Evolutionary conservation across 2,113 vertebrate species (phyloP).

Genomic region (Pitta sordida): DNA sequence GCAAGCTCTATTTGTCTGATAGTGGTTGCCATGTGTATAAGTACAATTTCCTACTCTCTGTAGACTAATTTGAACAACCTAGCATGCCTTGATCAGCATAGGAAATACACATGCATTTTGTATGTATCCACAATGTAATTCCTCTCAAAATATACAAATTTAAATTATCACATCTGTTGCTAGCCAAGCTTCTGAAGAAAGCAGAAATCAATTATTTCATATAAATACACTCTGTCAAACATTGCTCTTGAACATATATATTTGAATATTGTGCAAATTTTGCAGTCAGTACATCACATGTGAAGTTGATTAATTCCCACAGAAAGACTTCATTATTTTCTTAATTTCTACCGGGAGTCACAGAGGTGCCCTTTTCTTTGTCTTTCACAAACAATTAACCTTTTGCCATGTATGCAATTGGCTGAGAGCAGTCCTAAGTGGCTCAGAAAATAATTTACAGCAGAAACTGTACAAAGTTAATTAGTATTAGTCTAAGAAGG

Average conservation of each 20-base stretch:
- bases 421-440: conserved; percentile 59
- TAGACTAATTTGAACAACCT: background rate
- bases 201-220: background rate
- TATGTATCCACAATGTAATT: background rate
- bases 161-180: background rate
- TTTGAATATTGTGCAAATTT: background rate
- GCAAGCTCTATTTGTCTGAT: background rate
- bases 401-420: conserved; percentile 63
- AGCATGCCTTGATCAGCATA: background rate
- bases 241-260: background rate
- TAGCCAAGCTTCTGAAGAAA: background rate
- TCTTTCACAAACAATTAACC: conserved; percentile 74
- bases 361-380: conserved; percentile 59
- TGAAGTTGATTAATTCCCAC: conserved; percentile 38
- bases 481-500: conserved; percentile 62
- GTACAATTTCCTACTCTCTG: background rate
- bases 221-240: background rate
- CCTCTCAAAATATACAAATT: background rate
- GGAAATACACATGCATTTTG: background rate
- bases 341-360: conserved; percentile 57
- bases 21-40: background rate
- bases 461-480: conserved; percentile 63
- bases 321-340: conserved; percentile 47
- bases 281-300: background rate
- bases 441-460: conserved; percentile 63